These are phyloP conservation scores for Athalia circularis DNA, from an alignment of 2,888 invertebrate genomes.

Conservation along the genomic window DNA sequence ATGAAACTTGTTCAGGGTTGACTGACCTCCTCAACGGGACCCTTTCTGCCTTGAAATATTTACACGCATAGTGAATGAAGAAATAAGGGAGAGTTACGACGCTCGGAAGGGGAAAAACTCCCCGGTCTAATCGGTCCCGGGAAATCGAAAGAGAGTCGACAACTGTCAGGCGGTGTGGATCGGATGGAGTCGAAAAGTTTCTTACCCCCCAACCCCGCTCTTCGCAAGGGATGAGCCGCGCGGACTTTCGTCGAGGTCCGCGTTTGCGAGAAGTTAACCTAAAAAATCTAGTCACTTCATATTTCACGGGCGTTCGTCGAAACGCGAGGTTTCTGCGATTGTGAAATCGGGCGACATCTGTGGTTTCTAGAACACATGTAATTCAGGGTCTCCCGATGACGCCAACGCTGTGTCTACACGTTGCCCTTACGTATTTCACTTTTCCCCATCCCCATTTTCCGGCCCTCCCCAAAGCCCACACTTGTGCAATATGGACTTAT, in stretches of 20 bases:
- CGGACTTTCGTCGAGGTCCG: not conserved
- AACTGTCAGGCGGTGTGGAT: conserved; percentile 57
- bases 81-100: conserved; percentile 44
- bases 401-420: not conserved
- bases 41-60: not conserved
- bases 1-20: not conserved
- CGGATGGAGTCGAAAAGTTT: not conserved
- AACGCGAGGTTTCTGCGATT: not conserved
- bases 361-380: too few relatives aligned
- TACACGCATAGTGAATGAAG: not conserved
- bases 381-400: too few relatives aligned
- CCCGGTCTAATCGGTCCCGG: conserved; percentile 65
- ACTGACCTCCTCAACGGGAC: conserved; percentile 34
- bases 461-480: conserved; percentile 42
- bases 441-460: conserved; percentile 29
- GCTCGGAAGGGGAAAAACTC: conserved; percentile 52
- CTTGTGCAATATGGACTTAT: not conserved
- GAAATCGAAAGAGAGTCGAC: conserved; percentile 69
- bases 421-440: too few relatives aligned
- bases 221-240: not conserved
- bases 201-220: conserved; percentile 17
- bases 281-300: too few relatives aligned
- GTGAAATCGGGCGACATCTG: too few relatives aligned
- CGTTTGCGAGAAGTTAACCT: too few relatives aligned
- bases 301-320: too few relatives aligned